Evolutionary conservation across 2,797 vertebrate genomes (phyloP).

Genomic region (Esox lucius): DNA sequence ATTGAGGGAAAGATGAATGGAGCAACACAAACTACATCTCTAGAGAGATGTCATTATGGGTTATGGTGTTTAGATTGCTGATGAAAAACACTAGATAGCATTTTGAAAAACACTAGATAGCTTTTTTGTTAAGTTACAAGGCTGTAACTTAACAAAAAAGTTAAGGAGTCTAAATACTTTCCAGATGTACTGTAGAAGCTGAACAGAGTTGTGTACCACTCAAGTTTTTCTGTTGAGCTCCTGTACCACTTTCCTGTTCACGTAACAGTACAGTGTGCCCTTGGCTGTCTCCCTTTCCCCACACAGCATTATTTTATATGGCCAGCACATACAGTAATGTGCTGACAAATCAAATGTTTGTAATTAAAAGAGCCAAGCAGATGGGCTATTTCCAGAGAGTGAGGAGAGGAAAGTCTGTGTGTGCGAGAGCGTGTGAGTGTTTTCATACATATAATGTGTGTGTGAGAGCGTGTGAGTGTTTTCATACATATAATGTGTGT

Average conservation of each 20-base stretch:
- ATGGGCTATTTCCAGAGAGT: slow-evolving; percentile 49
- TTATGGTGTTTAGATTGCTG: too few species aligned
- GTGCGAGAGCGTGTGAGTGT: neutral
- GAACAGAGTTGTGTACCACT: neutral
- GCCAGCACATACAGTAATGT: slow-evolving; percentile 47
- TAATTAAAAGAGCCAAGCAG: slow-evolving; percentile 62
- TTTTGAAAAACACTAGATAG: too few species aligned
- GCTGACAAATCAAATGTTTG: slow-evolving; percentile 57
- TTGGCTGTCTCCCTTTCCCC: neutral
- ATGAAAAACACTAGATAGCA: too few species aligned
- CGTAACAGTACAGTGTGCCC: neutral
- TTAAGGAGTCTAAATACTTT: too few species aligned
- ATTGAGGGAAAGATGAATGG: too few species aligned
- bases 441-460: neutral
- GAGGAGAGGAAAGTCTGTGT: neutral
- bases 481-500: neutral
- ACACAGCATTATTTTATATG: neutral
- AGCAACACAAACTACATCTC: too few species aligned
- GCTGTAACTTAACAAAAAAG: too few species aligned
- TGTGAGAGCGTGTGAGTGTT: neutral
- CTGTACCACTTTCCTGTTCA: neutral
- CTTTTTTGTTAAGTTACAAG: too few species aligned
- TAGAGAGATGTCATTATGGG: too few species aligned
- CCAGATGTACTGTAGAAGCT: neutral
- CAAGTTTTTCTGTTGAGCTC: neutral